A percentile compares a stretch with the other conserved stretches of the same genome.
phyloP scores from a whole-genome alignment of 2,888 invertebrate genomes.

The Drosophila macrospina region DNA sequence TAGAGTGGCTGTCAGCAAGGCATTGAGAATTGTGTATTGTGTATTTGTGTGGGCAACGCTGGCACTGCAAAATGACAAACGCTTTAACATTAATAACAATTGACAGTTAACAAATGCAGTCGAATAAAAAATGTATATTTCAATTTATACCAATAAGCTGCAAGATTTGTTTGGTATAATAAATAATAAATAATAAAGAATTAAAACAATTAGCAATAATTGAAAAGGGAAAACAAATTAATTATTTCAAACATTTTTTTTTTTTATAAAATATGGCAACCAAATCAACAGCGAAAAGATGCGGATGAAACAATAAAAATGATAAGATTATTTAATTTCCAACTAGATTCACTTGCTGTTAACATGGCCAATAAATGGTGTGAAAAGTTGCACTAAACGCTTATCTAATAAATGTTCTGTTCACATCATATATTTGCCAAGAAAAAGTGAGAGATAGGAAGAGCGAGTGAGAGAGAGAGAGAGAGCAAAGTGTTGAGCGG shows the following conservation, averaged over 20 bases:
- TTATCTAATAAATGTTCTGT: constrained; percentile 44
- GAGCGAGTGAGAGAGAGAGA: background rate
- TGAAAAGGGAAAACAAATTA: no score
- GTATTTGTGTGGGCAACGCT: background rate
- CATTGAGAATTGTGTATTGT: no score
- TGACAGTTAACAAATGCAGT: background rate
- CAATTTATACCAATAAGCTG: no score
- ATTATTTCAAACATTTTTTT: no score
- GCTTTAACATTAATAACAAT: background rate
- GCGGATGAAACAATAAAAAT: no score
- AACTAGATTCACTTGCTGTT: background rate
- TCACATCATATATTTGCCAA: constrained; percentile 25
- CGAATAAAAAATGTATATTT: no score
- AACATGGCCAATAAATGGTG: background rate
- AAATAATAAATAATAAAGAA: no score
- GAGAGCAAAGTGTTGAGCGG: constrained; percentile 19
- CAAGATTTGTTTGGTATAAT: no score
- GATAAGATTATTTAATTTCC: background rate
- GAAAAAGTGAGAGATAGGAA: background rate
- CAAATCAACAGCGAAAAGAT: no score
- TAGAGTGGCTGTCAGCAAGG: constrained; percentile 10
- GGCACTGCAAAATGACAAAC: background rate
- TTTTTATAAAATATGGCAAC: background rate
- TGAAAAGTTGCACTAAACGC: constrained; percentile 3
- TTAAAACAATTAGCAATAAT: no score